Evolutionary conservation across 2,888 invertebrate species (phyloP).

Genomic region (Nymphalis urticae): DNA sequence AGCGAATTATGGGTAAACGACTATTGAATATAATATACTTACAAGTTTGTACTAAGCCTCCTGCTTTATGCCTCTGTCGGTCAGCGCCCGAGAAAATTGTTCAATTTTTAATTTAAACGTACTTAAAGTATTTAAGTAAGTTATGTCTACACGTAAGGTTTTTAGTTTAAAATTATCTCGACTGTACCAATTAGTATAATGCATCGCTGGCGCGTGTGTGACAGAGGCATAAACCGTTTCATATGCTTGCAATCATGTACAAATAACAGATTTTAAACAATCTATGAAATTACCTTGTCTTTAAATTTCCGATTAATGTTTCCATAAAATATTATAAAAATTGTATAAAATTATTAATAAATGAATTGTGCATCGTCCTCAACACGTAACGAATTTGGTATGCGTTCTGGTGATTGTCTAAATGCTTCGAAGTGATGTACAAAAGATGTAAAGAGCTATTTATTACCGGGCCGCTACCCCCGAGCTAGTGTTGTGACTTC

Average conservation of each 20-base stretch:
- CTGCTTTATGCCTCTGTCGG: conserved; percentile 51
- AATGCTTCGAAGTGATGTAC: conserved; percentile 24
- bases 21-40: conserved; percentile 63
- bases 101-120: conserved; percentile 52
- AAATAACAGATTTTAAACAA: conserved; percentile 46
- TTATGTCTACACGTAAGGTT: conserved; percentile 32
- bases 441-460: conserved; percentile 25
- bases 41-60: conserved; percentile 61
- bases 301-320: conserved; percentile 33
- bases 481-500: conserved; percentile 62
- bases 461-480: conserved; percentile 28
- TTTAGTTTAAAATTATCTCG: conserved; percentile 34
- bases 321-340: conserved; percentile 27
- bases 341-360: conserved; percentile 32
- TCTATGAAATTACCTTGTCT: conserved; percentile 24
- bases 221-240: conserved; percentile 47
- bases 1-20: conserved; percentile 71
- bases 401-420: conserved; percentile 27
- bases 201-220: conserved; percentile 41
- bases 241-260: conserved; percentile 72
- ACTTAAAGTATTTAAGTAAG: conserved; percentile 55
- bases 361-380: conserved; percentile 32
- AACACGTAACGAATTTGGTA: conserved; percentile 27
- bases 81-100: conserved; percentile 34
- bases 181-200: conserved; percentile 45